Evolutionary conservation across 1,140 invertebrate species (phyloP).

Genomic region (Trachymyrmex cornetzi): DNA sequence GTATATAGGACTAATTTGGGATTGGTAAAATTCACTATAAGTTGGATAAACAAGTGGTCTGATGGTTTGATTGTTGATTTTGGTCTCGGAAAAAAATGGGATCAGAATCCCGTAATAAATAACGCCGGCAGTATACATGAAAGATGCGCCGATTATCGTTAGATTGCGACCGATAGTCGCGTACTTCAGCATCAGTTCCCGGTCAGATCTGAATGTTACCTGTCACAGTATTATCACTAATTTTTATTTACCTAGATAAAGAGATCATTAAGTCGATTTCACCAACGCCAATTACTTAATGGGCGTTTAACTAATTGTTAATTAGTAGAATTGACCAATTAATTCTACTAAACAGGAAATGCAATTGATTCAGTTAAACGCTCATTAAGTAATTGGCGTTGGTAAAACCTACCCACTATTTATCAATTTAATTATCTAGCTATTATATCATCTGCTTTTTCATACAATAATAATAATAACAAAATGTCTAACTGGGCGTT

Average conservation of each 20-base stretch:
- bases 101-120: constrained; percentile 61
- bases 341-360: no score
- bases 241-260: neutral
- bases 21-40: constrained; percentile 50
- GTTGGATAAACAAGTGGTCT: constrained; percentile 68
- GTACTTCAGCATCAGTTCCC: constrained; percentile 65
- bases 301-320: no score
- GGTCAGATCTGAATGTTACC: constrained; percentile 34
- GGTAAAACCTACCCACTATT: neutral
- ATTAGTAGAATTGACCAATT: no score
- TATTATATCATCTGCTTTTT: neutral
- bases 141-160: constrained; percentile 52
- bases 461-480: no score
- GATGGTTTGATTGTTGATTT: constrained; percentile 59
- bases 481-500: no score
- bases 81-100: constrained; percentile 20
- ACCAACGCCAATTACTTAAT: no score
- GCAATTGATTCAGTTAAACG: no score
- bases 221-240: neutral
- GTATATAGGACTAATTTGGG: constrained; percentile 59
- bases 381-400: no score
- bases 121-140: constrained; percentile 65
- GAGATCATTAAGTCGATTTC: neutral
- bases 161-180: constrained; percentile 61
- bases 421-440: neutral